Percentiles rank a stretch among this genome's conserved stretches.
These are phyloP conservation scores for Halictus quadricinctus DNA, from an alignment of 2,888 invertebrate genomes.

Conservation along the genomic window DNA sequence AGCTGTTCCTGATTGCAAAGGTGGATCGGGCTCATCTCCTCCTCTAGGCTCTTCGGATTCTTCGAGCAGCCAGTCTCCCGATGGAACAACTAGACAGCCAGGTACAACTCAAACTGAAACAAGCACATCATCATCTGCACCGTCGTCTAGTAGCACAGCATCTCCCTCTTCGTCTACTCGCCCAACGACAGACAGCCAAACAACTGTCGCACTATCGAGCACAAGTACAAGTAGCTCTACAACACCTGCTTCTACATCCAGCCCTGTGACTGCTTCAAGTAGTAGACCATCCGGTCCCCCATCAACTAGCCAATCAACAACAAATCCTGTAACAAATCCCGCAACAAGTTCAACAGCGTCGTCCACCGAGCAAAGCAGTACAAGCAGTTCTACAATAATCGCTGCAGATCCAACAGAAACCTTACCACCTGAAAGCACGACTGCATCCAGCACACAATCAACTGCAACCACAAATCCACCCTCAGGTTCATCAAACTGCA, in stretches of 20 bases:
- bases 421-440: conserved; percentile 23
- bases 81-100: neutral
- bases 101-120: conserved; percentile 23
- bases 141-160: conserved; percentile 43
- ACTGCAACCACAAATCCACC: neutral
- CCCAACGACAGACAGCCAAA: conserved; percentile 10
- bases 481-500: conserved; percentile 80
- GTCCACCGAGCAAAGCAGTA: neutral
- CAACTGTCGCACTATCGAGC: conserved; percentile 20
- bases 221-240: conserved; percentile 10
- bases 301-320: conserved; percentile 8
- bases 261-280: conserved; percentile 16
- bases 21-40: conserved; percentile 51
- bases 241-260: conserved; percentile 13
- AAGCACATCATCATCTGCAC: conserved; percentile 20
- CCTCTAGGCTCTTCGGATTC: conserved; percentile 36
- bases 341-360: conserved; percentile 1
- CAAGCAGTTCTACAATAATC: neutral
- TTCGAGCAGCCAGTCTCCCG: conserved; percentile 43
- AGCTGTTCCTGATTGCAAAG: conserved; percentile 81
- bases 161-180: neutral
- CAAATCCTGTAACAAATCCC: neutral
- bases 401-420: conserved; percentile 30
- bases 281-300: neutral
- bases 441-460: neutral